Percentiles rank a stretch among this genome's conserved stretches.
phyloP scores from a whole-genome alignment of 2,888 invertebrate genomes.

The Idaea dimidiata region DNA sequence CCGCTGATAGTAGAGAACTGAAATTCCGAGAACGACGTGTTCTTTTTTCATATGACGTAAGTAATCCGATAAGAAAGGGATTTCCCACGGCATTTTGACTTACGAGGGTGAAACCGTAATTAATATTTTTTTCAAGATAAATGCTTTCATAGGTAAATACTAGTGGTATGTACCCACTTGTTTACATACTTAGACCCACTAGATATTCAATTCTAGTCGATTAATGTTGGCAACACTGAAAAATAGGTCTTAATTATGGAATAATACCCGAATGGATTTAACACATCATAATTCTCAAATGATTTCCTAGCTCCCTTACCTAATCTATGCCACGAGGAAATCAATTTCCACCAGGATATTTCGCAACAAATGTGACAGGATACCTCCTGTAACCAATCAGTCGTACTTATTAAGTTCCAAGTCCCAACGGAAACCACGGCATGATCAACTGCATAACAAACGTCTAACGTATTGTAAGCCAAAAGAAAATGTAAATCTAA shows the following conservation, averaged over 20 bases:
- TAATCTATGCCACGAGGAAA: constrained; percentile 6
- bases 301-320: neutral
- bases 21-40: no score
- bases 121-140: no score
- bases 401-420: constrained; percentile 21
- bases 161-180: no score
- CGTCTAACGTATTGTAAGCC: constrained; percentile 61
- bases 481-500: constrained; percentile 77
- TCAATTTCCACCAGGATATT: constrained; percentile 15
- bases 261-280: neutral
- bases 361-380: neutral
- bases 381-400: neutral
- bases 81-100: no score
- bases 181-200: no score
- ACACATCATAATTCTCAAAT: neutral
- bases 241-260: neutral
- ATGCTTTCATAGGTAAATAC: no score
- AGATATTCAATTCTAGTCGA: no score
- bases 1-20: no score
- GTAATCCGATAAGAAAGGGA: no score
- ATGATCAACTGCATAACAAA: constrained; percentile 62
- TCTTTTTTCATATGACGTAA: no score
- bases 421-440: constrained; percentile 60
- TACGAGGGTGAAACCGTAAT: no score
- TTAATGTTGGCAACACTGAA: no score